phyloP scores from a whole-genome alignment of 37 sponge, comb jelly and placozoan species.

The Diacarnus erythraeanus region DNA sequence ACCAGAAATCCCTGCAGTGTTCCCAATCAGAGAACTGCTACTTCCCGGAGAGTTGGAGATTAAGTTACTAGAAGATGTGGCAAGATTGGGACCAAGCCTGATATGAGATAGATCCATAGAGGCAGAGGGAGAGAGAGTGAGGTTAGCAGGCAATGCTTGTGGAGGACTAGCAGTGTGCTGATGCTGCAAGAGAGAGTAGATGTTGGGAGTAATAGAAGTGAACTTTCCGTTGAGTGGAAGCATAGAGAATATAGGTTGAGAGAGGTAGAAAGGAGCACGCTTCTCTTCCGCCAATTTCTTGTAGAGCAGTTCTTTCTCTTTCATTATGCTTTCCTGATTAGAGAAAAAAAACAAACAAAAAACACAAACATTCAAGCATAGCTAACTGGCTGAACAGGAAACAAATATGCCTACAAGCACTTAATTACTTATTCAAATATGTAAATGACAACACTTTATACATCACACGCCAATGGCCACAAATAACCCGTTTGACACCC shows the following conservation, averaged over 20 bases:
- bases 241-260: conserved; percentile 30
- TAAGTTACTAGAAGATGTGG: neutral
- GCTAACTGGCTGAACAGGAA: neutral
- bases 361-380: neutral
- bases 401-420: no score
- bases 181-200: conserved; percentile 38
- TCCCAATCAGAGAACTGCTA: neutral
- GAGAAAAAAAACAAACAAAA: neutral
- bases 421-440: no score
- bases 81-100: neutral
- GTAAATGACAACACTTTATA: no score
- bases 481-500: no score
- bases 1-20: conserved; percentile 1
- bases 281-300: conserved; percentile 42
- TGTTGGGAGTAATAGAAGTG: neutral
- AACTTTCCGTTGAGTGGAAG: conserved; percentile 12
- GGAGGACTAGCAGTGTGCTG: conserved; percentile 6
- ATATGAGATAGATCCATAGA: neutral
- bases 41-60: neutral
- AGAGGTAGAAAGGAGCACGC: conserved; percentile 32
- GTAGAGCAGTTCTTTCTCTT: conserved; percentile 53
- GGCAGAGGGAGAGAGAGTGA: neutral
- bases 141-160: neutral
- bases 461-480: no score
- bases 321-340: conserved; percentile 33